Conservation (phyloP, 2,797 vertebrate genomes). For the Pseudochirops cupreus region DNA sequence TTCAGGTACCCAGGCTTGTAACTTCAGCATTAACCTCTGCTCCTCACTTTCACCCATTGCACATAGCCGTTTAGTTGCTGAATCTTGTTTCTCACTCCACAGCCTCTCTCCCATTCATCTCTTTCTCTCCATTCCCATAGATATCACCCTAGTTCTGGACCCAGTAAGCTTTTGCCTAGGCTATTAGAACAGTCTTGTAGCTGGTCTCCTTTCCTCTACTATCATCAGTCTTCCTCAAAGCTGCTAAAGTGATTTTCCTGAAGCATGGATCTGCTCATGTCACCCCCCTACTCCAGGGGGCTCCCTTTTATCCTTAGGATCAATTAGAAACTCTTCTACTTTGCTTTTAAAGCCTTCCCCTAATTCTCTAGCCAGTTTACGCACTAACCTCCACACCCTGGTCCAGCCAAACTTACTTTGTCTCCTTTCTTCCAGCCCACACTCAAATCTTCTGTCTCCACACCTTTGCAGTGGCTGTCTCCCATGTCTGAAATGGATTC, state of each 20-base stretch:
- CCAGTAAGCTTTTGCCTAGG: fast-evolving
- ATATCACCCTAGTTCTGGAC: neutral
- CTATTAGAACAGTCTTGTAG: neutral
- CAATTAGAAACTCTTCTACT: neutral
- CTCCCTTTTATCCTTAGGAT: neutral
- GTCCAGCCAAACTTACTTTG: neutral
- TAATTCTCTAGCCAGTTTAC: neutral
- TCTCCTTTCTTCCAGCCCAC: neutral
- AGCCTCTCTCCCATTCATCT: neutral
- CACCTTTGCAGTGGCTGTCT: neutral
- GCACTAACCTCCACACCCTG: neutral
- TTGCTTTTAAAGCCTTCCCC: neutral
- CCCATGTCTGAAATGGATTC: neutral
- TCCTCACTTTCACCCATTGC: neutral
- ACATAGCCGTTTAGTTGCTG: neutral
- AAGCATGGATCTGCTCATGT: neutral
- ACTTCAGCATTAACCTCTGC: neutral
- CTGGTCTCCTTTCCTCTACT: neutral
- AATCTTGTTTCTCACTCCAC: neutral
- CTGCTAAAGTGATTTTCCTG: neutral
- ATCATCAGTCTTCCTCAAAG: neutral
- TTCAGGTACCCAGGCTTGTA: neutral
- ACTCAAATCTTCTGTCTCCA: too few relatives aligned
- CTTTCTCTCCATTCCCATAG: neutral
- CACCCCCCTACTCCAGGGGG: neutral